Conservation (phyloP, 2,888 invertebrate genomes). For the Anticlea derivata region DNA sequence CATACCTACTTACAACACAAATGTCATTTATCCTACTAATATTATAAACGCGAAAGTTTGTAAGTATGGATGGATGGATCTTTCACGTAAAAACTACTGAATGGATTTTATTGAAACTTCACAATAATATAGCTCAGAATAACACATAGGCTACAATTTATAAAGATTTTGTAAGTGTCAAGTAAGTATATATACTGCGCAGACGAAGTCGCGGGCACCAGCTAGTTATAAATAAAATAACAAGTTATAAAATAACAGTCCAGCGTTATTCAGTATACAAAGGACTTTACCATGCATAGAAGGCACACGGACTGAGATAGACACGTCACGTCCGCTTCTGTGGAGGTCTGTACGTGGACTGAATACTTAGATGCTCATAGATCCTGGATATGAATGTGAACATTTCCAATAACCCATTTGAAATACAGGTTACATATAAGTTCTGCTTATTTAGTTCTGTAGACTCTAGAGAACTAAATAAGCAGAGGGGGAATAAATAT, state of each 20-base stretch:
- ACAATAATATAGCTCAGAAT: not conserved
- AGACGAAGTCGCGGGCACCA: too few relatives aligned
- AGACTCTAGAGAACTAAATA: slow-evolving; percentile 19
- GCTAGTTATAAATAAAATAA: too few relatives aligned
- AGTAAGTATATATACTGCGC: too few relatives aligned
- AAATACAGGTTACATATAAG: slow-evolving; percentile 32
- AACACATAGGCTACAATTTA: too few relatives aligned
- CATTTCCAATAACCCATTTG: slow-evolving; percentile 49
- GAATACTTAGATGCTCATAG: slow-evolving; percentile 51
- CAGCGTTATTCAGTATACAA: slow-evolving; percentile 29
- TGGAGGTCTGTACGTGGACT: slow-evolving; percentile 69
- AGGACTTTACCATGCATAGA: slow-evolving; percentile 4
- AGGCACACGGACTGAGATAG: slow-evolving; percentile 37
- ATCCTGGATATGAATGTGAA: slow-evolving; percentile 55
- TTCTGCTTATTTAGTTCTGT: too few relatives aligned
- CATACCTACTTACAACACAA: not conserved
- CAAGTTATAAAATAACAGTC: not conserved
- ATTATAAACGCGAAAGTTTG: too few relatives aligned
- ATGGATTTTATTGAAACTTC: too few relatives aligned
- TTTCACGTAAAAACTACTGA: too few relatives aligned
- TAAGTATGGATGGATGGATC: too few relatives aligned
- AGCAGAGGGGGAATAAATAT: not conserved
- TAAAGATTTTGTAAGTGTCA: too few relatives aligned
- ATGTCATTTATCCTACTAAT: too few relatives aligned
- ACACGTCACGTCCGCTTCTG: slow-evolving; percentile 65